Percentiles rank a stretch among this genome's conserved stretches.
Conservation (phyloP, 2,888 invertebrate genomes). For the Caenorhabditis imperialis region DNA sequence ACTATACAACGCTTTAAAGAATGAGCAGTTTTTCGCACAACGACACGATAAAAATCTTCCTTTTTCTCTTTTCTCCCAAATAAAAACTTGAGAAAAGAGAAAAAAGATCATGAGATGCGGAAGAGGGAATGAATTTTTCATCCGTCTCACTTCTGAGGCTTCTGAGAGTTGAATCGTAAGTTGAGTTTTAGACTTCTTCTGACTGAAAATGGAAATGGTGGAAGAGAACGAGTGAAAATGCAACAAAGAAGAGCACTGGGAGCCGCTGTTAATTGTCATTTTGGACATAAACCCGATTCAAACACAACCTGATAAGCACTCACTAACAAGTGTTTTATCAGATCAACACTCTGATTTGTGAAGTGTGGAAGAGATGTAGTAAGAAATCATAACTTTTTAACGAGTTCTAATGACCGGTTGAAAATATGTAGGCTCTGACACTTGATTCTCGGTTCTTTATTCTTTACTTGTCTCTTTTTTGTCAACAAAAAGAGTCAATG, state of each 20-base stretch:
- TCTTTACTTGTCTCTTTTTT: too few relatives aligned
- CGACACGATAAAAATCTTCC: not conserved
- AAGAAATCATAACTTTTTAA: too few relatives aligned
- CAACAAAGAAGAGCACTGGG: conserved; percentile 2
- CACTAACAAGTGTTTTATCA: conserved; percentile 6
- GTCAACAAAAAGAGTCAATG: too few relatives aligned
- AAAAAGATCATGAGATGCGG: not conserved
- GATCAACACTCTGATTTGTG: too few relatives aligned
- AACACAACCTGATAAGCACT: conserved; percentile 8
- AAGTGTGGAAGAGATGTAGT: too few relatives aligned
- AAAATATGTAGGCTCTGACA: too few relatives aligned
- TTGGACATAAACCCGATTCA: conserved; percentile 19
- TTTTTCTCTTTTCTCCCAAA: not conserved
- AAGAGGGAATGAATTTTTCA: conserved; percentile 13
- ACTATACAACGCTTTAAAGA: not conserved
- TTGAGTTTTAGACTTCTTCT: too few relatives aligned
- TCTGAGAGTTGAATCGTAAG: too few relatives aligned
- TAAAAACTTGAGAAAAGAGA: not conserved
- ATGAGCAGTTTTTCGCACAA: not conserved
- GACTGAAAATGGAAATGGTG: not conserved
- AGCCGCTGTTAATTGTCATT: conserved; percentile 24
- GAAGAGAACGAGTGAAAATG: not conserved
- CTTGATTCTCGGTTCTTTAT: too few relatives aligned
- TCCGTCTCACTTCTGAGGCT: not conserved
- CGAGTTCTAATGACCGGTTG: too few relatives aligned